A percentile compares a stretch with the other conserved stretches of the same genome.
phyloP scores from a whole-genome alignment of 1,140 invertebrate species.

The Marisa cornuarietis region DNA sequence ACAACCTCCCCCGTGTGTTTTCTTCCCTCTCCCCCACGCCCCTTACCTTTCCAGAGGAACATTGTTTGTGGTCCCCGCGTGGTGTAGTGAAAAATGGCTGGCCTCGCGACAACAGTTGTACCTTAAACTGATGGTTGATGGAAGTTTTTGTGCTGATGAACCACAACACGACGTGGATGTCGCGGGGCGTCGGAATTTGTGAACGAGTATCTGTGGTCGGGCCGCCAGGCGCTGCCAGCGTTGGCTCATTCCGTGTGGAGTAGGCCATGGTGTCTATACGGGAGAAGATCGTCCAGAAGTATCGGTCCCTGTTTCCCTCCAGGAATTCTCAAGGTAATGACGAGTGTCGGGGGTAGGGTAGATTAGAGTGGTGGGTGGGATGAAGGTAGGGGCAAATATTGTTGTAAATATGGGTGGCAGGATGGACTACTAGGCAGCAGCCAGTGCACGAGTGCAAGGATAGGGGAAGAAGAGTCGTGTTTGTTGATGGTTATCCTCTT shows the following conservation, averaged over 20 bases:
- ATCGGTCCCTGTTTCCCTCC: slow-evolving; percentile 40
- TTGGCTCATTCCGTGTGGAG: not conserved
- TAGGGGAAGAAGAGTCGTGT: not conserved
- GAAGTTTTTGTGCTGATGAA: not conserved
- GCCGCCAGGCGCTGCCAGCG: not conserved
- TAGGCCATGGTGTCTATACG: slow-evolving; percentile 48
- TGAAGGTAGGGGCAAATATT: not conserved
- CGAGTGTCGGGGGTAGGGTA: too few relatives aligned
- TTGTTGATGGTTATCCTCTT: not conserved
- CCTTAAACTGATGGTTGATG: not conserved
- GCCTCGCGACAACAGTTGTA: too few relatives aligned
- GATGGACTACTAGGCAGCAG: too few relatives aligned
- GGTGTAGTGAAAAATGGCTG: not conserved
- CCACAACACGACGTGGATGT: not conserved
- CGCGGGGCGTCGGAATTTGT: not conserved
- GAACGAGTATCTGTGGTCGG: not conserved
- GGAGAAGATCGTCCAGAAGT: slow-evolving; percentile 54
- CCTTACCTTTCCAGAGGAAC: not conserved
- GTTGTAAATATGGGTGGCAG: not conserved
- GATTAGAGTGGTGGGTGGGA: not conserved
- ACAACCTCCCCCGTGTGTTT: not conserved
- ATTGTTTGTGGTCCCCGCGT: not conserved
- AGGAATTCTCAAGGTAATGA: slow-evolving; percentile 12
- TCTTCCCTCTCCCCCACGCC: not conserved
- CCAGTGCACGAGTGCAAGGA: not conserved